These are phyloP conservation scores for Autographa gamma DNA, from an alignment of 2,888 invertebrate species.

Conservation along the genomic window DNA sequence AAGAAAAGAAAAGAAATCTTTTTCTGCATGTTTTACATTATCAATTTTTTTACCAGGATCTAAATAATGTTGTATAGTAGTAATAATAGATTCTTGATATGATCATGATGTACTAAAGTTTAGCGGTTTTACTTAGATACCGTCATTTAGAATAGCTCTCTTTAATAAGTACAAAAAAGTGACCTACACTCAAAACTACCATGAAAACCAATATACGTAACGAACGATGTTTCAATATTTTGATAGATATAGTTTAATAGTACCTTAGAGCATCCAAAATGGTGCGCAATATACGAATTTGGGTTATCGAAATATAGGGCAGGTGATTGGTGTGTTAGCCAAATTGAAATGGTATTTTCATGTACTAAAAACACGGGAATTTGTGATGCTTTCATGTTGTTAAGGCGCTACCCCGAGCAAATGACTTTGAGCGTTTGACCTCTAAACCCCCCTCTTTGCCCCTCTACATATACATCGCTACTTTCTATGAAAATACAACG, in stretches of 20 bases:
- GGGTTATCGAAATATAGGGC: background rate
- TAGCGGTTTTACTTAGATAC: background rate
- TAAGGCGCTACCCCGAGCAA: too few species aligned
- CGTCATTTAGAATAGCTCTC: background rate
- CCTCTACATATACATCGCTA: too few species aligned
- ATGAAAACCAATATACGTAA: constrained; percentile 4
- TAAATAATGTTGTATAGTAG: too few species aligned
- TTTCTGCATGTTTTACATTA: background rate
- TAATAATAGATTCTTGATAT: too few species aligned
- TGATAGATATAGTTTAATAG: too few species aligned
- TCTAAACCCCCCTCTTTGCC: too few species aligned
- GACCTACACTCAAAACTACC: background rate
- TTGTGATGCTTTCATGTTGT: background rate
- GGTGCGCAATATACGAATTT: background rate
- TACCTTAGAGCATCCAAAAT: background rate
- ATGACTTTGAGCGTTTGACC: too few species aligned
- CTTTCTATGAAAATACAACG: too few species aligned
- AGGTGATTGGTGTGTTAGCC: background rate
- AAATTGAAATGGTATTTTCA: constrained; percentile 3
- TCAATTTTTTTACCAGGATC: too few species aligned
- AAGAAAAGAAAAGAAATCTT: background rate
- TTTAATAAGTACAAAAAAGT: background rate
- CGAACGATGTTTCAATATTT: background rate
- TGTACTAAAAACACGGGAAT: background rate
- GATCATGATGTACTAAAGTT: too few species aligned